Percentiles rank a stretch among this genome's conserved stretches.
Evolutionary conservation across 2,888 invertebrate genomes (phyloP).

Genomic region (Steromphala cineraria): DNA sequence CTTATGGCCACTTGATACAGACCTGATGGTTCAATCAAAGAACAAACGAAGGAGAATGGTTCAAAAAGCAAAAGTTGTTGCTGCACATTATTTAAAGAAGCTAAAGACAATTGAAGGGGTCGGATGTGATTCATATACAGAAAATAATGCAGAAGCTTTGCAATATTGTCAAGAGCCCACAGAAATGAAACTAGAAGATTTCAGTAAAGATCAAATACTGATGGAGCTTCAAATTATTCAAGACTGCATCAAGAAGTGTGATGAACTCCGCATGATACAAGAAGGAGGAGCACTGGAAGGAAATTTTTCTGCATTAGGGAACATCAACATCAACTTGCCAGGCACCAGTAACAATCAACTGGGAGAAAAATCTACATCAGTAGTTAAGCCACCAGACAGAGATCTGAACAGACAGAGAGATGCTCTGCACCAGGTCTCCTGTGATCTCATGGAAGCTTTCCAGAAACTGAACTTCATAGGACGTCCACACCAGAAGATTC

Average conservation of each 20-base stretch:
- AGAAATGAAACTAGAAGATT: constrained; percentile 15
- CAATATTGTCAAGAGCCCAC: too few species aligned
- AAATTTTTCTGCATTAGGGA: too few species aligned
- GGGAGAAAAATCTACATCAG: not conserved
- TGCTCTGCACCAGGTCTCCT: not conserved
- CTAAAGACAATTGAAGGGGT: not conserved
- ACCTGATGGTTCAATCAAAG: not conserved
- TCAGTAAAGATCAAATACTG: constrained; percentile 11
- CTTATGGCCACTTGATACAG: constrained; percentile 7
- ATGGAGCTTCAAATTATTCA: constrained; percentile 15
- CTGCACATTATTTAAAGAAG: constrained; percentile 9
- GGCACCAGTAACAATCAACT: too few species aligned
- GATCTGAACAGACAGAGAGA: not conserved
- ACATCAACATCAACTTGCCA: too few species aligned
- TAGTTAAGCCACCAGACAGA: not conserved
- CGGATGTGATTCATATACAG: not conserved
- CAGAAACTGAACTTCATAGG: constrained; percentile 1
- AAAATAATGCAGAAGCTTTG: not conserved
- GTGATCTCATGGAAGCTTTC: constrained; percentile 6
- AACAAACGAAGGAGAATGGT: constrained; percentile 12
- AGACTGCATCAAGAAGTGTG: constrained; percentile 16
- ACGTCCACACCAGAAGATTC: constrained; percentile 17
- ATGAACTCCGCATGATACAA: not conserved
- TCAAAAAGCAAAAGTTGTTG: constrained; percentile 19
- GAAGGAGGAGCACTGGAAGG: not conserved